phyloP scores from a whole-genome alignment of 2,113 vertebrate genomes.

The Tor tambroides region DNA sequence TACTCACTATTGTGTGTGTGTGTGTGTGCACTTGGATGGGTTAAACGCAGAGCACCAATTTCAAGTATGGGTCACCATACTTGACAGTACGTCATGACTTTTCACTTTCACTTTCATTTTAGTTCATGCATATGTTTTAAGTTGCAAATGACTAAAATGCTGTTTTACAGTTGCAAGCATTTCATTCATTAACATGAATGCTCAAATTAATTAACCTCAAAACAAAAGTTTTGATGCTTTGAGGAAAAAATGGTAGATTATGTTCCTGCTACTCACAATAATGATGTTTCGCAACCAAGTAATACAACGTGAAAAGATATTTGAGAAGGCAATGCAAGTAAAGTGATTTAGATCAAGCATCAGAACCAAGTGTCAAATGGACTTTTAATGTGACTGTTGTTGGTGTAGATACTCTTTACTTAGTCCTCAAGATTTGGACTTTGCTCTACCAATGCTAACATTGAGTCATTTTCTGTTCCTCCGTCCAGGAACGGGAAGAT shows the following conservation, averaged over 20 bases:
- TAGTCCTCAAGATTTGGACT: neutral
- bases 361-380: neutral
- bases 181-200: neutral
- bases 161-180: neutral
- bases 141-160: neutral
- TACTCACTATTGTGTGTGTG: no score
- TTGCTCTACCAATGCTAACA: neutral
- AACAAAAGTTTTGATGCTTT: neutral
- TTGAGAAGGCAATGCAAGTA: neutral
- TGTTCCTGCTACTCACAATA: neutral
- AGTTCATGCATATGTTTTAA: neutral
- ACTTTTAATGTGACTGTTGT: neutral
- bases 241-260: neutral
- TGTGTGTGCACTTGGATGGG: no score
- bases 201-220: neutral
- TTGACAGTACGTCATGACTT: no score
- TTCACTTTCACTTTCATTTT: no score
- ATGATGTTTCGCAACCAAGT: neutral
- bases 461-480: neutral
- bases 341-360: neutral
- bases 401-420: neutral
- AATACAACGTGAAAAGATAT: no score
- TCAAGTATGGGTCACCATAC: no score
- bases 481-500: slow-evolving; percentile 87
- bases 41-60: no score